Evolutionary conservation across 2,888 invertebrate species (phyloP).

Genomic region (Harpalus rufipes): DNA sequence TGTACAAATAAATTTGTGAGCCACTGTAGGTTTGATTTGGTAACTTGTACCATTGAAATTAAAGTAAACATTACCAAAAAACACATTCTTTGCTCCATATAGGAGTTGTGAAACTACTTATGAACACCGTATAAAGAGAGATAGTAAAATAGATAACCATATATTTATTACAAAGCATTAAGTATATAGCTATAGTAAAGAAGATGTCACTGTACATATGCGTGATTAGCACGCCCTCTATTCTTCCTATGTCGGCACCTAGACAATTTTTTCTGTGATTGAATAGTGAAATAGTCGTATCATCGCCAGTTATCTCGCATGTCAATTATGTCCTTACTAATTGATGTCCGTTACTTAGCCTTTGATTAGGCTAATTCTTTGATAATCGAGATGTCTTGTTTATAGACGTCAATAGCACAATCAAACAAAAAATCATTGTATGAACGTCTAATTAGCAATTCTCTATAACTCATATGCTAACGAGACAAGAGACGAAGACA

Average conservation of each 20-base stretch:
- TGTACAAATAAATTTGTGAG: no score
- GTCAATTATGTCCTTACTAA: slow-evolving; percentile 39
- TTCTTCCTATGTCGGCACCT: slow-evolving; percentile 1
- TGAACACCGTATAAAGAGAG: no score
- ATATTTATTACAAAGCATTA: no score
- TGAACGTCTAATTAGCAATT: slow-evolving; percentile 43
- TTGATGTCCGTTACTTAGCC: slow-evolving; percentile 44
- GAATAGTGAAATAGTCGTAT: slow-evolving; percentile 19
- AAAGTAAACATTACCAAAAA: no score
- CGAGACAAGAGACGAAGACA: slow-evolving; percentile 35
- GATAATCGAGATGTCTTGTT: slow-evolving; percentile 53
- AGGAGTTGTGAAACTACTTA: no score
- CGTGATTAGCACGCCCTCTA: not conserved
- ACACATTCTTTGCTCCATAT: no score
- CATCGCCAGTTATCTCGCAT: slow-evolving; percentile 21
- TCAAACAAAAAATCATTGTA: slow-evolving; percentile 52
- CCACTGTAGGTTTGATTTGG: no score
- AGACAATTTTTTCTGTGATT: slow-evolving; percentile 24
- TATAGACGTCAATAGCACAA: slow-evolving; percentile 44
- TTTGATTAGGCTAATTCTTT: slow-evolving; percentile 55
- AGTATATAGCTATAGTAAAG: not conserved
- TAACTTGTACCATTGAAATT: no score
- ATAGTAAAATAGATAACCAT: no score
- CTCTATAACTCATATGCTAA: slow-evolving; percentile 41
- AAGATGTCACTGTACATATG: not conserved